These are phyloP conservation scores for Matsumyia berberina DNA, from an alignment of 2,888 invertebrate species.

Conservation along the genomic window DNA sequence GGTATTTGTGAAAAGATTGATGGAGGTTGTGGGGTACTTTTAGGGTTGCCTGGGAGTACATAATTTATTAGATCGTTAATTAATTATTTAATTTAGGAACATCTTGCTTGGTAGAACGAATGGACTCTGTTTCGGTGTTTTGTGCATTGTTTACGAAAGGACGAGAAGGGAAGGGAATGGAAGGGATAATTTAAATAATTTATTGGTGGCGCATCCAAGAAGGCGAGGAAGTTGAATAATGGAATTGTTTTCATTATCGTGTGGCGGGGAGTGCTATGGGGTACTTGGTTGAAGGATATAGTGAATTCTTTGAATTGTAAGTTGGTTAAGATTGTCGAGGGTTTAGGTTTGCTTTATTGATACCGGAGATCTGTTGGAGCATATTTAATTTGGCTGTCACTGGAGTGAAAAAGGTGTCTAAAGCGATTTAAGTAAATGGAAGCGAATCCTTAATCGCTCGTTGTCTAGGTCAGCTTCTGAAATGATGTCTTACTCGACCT, in stretches of 20 bases:
- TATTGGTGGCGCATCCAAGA: conserved; percentile 30
- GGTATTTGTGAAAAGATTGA: conserved; percentile 70
- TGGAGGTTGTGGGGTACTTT: conserved; percentile 49
- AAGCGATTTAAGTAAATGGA: no score
- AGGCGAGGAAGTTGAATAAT: conserved; percentile 45
- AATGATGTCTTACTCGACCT: no score
- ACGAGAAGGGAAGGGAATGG: conserved; percentile 19
- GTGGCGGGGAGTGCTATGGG: no score
- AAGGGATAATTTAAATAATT: conserved; percentile 67
- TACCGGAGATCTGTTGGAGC: no score
- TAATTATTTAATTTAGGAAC: conserved; percentile 72
- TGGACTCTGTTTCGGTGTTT: conserved; percentile 7
- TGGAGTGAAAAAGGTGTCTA: no score
- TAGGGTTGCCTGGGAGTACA: conserved; percentile 44
- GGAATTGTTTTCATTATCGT: conserved; percentile 37
- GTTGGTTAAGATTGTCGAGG: no score
- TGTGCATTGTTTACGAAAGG: conserved; percentile 39
- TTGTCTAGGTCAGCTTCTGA: no score
- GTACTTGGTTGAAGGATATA: no score
- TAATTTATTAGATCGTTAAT: conserved; percentile 73
- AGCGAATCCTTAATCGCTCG: no score
- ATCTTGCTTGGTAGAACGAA: conserved; percentile 42
- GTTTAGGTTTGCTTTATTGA: no score
- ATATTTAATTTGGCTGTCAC: no score
- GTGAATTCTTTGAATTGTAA: no score